A percentile compares a stretch with the other conserved stretches of the same genome.
Evolutionary conservation across 1,140 invertebrate genomes (phyloP).

Genomic region (Brachionus plicatilis): DNA sequence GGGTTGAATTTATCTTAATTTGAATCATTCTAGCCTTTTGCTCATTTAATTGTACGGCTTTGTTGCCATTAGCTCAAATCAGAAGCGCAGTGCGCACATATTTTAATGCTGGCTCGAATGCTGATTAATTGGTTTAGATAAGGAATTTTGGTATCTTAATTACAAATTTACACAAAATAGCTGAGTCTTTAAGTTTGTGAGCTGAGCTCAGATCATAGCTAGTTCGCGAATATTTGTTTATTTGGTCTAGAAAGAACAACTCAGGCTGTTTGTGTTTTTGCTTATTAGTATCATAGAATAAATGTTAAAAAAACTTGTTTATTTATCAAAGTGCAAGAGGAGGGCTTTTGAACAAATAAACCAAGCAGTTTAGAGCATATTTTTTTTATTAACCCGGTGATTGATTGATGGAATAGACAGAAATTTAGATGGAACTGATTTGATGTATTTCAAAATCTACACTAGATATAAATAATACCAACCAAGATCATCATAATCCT

Average conservation of each 20-base stretch:
- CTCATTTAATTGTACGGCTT: neutral
- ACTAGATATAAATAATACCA: slow-evolving; percentile 18
- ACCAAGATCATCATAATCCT: neutral
- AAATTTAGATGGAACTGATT: neutral
- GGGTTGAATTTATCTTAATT: neutral
- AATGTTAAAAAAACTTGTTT: slow-evolving; percentile 20
- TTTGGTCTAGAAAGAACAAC: slow-evolving; percentile 2
- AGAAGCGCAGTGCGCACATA: neutral
- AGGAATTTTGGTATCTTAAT: neutral
- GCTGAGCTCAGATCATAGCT: neutral
- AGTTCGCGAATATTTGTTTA: neutral
- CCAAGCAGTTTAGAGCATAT: neutral
- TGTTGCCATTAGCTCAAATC: neutral
- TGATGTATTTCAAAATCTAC: neutral
- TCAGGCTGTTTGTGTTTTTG: neutral
- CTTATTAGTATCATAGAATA: neutral
- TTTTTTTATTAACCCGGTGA: neutral
- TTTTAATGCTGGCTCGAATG: neutral
- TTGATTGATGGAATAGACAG: slow-evolving; percentile 30
- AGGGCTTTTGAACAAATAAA: neutral
- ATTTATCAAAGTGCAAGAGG: neutral
- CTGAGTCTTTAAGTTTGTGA: neutral
- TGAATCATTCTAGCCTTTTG: neutral
- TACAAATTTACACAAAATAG: slow-evolving; percentile 1
- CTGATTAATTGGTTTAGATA: neutral